Base-by-base conservation (phyloP, 1,140 invertebrate genomes). In the Halictus rubicundus region DNA sequence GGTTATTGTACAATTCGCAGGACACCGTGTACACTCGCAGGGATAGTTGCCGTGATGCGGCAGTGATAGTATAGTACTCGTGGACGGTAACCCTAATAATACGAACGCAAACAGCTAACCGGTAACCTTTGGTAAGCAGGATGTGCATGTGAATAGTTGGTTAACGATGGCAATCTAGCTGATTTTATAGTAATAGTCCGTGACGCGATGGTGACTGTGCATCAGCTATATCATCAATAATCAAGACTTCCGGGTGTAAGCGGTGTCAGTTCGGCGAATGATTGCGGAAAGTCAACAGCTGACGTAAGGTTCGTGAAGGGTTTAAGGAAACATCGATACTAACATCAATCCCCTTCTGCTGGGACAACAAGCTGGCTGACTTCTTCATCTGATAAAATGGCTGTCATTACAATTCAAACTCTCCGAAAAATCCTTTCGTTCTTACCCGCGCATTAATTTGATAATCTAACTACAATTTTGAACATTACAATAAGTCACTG, bases 181-280 rank as follows among this genome's bases (percentile, higher is more conserved):
- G 66, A 77, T 77, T 77, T 77, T 77, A 69, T 77, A 77, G 54
- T 69, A 77, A 70, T 70, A 69, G 66, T 60, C 65, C 66, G 19
- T 60, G 42, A 61, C 57, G 25, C 66, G 57, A 61, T n/a, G 63
- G n/a, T n/a, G 63, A 75, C 73, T 57, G 27, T 14, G 7, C 54
- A 32, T 25, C 49, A 25, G n/a, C 72, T 54, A 27, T 70, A 39
- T 61, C 57, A 39, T 68, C 23, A 4, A 77, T 77, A 77, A 77
- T 61, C 57, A 42, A 39, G 25, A 69, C 57, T 77, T 77, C 66
- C 66, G 57, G 66, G 66, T 77, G 42, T 25, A 49, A 66, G 46
- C 46, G 1, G 42, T 60, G 54, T 23, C 57, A 39, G 65, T 75
- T 57, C 54, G 32, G 16, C 23, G 65, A 74, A 65, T 21, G 46